Evolutionary conservation across 2,113 vertebrate genomes (phyloP).

Genomic region (Dipodomys ordii): DNA sequence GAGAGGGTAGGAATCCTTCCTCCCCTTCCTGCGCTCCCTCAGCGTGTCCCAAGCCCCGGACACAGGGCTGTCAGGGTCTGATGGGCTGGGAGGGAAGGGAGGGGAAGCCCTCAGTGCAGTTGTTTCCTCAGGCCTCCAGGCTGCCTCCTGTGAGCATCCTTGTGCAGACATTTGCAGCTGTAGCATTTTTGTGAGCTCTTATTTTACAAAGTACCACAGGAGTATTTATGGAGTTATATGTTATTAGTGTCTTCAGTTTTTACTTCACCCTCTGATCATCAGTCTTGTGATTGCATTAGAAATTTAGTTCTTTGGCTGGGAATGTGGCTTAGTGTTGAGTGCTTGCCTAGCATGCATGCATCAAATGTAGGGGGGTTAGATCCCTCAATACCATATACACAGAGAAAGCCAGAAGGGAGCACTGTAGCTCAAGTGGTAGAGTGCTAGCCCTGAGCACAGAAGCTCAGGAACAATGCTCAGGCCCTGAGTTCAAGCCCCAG

Average conservation of each 20-base stretch:
- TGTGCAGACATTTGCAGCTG: no score
- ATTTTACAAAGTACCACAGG: background rate
- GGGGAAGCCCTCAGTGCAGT: accelerated
- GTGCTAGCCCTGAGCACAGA: no score
- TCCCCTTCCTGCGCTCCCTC: background rate
- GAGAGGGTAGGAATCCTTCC: background rate
- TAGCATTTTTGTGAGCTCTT: accelerated
- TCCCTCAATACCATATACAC: no score
- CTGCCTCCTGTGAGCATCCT: no score
- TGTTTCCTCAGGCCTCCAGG: background rate
- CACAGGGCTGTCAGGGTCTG: background rate
- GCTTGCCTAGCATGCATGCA: no score
- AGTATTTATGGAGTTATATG: background rate
- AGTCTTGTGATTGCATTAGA: background rate
- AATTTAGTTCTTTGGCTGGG: background rate
- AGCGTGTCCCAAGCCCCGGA: background rate
- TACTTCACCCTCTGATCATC: background rate
- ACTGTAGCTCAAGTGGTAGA: no score
- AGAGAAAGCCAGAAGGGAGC: no score
- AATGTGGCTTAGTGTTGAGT: no score
- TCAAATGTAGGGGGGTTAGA: no score
- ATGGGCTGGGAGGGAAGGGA: background rate
- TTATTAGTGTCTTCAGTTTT: background rate
- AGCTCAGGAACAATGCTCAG: no score
- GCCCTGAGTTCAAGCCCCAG: no score